A percentile compares a stretch with the other conserved stretches of the same genome.
phyloP scores from a whole-genome alignment of 2,888 invertebrate genomes.

The Eustalomyia histrio region DNA sequence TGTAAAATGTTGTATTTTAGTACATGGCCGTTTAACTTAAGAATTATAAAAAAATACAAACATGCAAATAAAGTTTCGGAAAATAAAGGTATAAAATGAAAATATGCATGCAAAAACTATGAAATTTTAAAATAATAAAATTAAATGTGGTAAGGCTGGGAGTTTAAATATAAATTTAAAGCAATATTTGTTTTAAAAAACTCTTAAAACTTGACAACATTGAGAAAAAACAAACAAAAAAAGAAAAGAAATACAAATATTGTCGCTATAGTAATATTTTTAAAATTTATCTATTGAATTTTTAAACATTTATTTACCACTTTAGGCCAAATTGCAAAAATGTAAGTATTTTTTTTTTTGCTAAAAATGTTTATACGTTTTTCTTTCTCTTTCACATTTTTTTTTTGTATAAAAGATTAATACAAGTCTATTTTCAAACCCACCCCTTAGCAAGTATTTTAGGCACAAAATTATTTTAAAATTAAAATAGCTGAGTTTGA shows the following conservation, averaged over 20 bases:
- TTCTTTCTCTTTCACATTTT: conserved; percentile 59
- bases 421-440: conserved; percentile 8
- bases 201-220: not conserved
- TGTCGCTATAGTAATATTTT: conserved; percentile 14
- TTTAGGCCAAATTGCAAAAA: not conserved
- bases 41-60: not conserved
- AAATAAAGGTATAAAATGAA: conserved; percentile 3
- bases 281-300: not conserved
- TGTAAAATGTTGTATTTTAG: not conserved
- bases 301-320: not conserved
- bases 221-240: not conserved
- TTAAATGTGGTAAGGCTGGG: not conserved
- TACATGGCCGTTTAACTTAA: too few relatives aligned
- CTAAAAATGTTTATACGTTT: conserved; percentile 10
- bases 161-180: not conserved
- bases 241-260: conserved; percentile 1
- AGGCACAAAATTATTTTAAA: conserved; percentile 69
- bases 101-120: conserved; percentile 2
- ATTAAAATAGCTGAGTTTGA: conserved; percentile 56
- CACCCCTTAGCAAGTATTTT: conserved; percentile 7
- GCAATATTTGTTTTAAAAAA: not conserved
- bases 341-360: not conserved
- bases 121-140: too few relatives aligned
- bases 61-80: not conserved
- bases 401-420: not conserved